Conservation (phyloP, 2,888 invertebrate genomes). For the Pemphredon lugubris region DNA sequence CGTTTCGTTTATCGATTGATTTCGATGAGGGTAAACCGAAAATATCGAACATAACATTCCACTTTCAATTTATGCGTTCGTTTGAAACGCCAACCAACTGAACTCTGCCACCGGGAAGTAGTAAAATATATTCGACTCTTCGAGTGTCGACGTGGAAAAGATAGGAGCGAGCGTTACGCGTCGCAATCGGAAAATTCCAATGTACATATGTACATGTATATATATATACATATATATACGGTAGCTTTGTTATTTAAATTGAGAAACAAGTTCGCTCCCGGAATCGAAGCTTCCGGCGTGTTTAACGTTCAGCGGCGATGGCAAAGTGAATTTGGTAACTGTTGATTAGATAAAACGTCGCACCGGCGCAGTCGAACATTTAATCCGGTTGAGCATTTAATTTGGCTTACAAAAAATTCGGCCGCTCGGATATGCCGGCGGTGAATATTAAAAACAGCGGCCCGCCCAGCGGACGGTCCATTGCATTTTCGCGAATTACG, state of each 20-base stretch:
- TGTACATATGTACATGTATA: no score
- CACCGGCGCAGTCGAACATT: conserved; percentile 35
- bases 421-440: conserved; percentile 3
- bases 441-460: conserved; percentile 22
- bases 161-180: background rate
- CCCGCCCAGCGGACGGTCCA: background rate
- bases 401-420: conserved; percentile 31
- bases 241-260: conserved; percentile 2
- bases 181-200: background rate
- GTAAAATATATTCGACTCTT: background rate
- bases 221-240: background rate
- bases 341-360: conserved; percentile 61
- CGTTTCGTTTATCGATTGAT: no score
- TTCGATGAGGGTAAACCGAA: no score
- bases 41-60: no score
- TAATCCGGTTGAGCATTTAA: conserved; percentile 45
- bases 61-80: no score
- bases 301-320: conserved; percentile 37
- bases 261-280: conserved; percentile 11
- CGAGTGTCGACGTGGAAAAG: background rate
- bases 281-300: conserved; percentile 19
- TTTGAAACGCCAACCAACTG: no score
- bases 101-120: background rate
- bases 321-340: conserved; percentile 57
- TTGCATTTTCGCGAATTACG: conserved; percentile 27